Conservation (phyloP, 1,140 invertebrate species). For the Stenopsyche tienmushanensis region DNA sequence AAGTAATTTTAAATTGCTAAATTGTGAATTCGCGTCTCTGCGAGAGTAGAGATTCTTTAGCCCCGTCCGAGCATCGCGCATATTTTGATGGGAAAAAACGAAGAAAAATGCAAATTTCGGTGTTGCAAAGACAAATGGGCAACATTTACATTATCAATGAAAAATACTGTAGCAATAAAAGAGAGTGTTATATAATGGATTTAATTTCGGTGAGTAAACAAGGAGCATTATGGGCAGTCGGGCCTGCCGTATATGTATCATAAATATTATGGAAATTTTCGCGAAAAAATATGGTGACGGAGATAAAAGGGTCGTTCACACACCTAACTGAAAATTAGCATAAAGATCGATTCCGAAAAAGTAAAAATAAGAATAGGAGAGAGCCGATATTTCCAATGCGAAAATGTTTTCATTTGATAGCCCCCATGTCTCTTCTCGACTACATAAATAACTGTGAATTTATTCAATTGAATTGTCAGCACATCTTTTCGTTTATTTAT, state of each 20-base stretch:
- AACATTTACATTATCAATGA: constrained; percentile 10
- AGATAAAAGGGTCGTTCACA: background rate
- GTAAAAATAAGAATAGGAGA: no score
- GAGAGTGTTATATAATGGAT: constrained; percentile 21
- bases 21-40: no score
- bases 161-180: constrained; percentile 15
- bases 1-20: no score
- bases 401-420: no score
- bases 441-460: no score
- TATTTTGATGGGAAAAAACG: background rate
- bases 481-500: no score
- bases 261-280: constrained; percentile 25
- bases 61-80: no score
- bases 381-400: no score
- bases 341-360: background rate
- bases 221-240: background rate
- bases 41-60: no score
- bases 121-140: background rate
- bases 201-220: constrained; percentile 20
- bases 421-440: no score
- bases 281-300: background rate
- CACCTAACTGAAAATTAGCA: background rate
- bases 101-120: background rate
- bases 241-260: background rate
- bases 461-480: no score